Evolutionary conservation across 2,888 invertebrate species (phyloP), one percentile per base, ranked within the genome.

Genomic region (Chymomyza procnemis): DNA sequence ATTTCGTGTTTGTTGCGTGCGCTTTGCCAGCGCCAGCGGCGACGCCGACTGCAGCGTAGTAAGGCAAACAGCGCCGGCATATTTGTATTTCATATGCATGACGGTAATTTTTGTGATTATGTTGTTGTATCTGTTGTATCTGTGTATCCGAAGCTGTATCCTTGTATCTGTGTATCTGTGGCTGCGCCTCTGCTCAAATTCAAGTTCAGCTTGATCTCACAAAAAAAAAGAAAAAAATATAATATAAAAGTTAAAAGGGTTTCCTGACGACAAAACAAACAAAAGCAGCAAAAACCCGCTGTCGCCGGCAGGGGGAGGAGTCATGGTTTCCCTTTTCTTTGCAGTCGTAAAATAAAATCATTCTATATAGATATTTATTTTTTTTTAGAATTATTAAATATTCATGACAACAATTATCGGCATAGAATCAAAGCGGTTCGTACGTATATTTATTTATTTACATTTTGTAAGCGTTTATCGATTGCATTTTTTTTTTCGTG

Each of bases 81-180:
- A 85, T 85, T 85, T 83, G 79, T 75, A 79, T 83, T 83, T 83
- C 80, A 83, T 84, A 85, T 84, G 83, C 83, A 85, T 80, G 85
- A 81, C 80, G 80, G 83, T 85, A 84, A 84, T 83, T 79, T 82
- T 75, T 79, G 75, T 85, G 78, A 83, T 79, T 79, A 76, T 83
- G 79, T 77, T 80, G 80, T 83, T 81, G 76, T 68, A 75, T 68
- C n/a, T 63, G 57, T 26, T 63, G 57, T 26, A 63, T 65, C 47
- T 60, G 70, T 55, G n/a, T 12, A 5, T 19, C 16, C 41, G 48
- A 6, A 26, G 19, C 48, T 41, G 26, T 58, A n/a, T n/a, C n/a
- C n/a, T n/a, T n/a, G n/a, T n/a, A n/a, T n/a, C n/a, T n/a, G n/a
- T n/a, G n/a, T n/a, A 41, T 48, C 41, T 50, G 26, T 50, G 22